Percentiles rank a stretch among this genome's conserved stretches.
Conservation (phyloP, 2,113 vertebrate species). For the Phoxinus phoxinus region DNA sequence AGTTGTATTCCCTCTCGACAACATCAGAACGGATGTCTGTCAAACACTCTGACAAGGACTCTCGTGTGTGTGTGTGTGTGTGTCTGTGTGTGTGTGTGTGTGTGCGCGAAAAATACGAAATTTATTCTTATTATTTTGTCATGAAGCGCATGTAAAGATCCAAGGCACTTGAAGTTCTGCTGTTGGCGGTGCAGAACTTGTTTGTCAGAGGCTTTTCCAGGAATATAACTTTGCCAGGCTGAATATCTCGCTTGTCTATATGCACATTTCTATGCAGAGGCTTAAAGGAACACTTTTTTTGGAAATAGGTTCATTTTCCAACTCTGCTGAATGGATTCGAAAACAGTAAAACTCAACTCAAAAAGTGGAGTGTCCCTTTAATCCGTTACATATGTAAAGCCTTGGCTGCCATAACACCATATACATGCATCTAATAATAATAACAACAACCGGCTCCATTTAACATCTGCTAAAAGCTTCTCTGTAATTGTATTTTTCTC, state of each 20-base stretch:
- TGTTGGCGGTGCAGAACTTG: neutral
- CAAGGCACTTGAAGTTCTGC: neutral
- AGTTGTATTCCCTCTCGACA: neutral
- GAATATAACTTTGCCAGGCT: neutral
- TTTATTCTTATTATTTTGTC: neutral
- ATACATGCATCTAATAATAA: neutral
- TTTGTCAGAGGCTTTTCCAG: too few species aligned
- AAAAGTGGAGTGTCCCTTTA: too few species aligned
- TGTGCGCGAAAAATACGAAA: too few species aligned
- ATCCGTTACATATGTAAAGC: neutral
- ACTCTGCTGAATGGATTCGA: too few species aligned
- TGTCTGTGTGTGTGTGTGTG: neutral
- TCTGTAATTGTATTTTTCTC: neutral
- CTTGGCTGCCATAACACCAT: neutral
- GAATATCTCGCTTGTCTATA: neutral
- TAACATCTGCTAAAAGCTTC: neutral
- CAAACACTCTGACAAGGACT: neutral
- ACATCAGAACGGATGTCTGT: neutral
- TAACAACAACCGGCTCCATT: neutral
- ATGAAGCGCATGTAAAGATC: neutral
- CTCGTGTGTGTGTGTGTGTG: neutral
- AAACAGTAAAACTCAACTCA: too few species aligned
- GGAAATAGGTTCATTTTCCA: too few species aligned
- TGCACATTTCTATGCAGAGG: neutral
- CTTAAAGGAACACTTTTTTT: too few species aligned